Conservation (phyloP, 2,797 vertebrate genomes). For the Pygocentrus nattereri region DNA sequence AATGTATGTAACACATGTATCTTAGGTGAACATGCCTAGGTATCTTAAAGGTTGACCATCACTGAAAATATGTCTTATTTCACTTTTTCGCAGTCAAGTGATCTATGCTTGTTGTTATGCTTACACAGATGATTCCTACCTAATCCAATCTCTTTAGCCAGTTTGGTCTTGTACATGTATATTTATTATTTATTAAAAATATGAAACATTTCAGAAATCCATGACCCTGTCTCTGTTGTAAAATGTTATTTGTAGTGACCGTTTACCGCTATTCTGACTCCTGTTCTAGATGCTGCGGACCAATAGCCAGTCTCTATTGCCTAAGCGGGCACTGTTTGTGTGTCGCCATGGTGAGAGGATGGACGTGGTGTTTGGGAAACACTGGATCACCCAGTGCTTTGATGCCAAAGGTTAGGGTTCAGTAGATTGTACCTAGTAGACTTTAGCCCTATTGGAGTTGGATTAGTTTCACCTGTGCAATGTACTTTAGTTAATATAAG, state of each 20-base stretch:
- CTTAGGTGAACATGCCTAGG: no score
- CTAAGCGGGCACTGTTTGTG: slow-evolving; percentile 93
- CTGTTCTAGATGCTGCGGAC: slow-evolving; percentile 82
- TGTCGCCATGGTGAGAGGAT: slow-evolving; percentile 98
- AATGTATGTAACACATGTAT: no score
- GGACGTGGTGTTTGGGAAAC: slow-evolving; percentile 98
- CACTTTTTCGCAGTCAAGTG: no score
- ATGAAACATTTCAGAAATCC: no score
- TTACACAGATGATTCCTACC: no score
- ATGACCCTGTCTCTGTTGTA: no score
- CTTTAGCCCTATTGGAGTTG: not conserved
- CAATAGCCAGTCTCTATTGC: slow-evolving; percentile 79
- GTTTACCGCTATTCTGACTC: slow-evolving; percentile 20
- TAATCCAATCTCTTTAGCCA: no score
- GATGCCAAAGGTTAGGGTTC: slow-evolving; percentile 91
- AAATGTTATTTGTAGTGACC: not conserved
- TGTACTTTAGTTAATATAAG: not conserved
- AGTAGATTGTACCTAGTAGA: slow-evolving; percentile 16
- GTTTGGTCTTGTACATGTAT: no score
- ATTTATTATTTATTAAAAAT: no score
- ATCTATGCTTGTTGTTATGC: no score
- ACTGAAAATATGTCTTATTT: no score
- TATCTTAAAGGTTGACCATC: no score
- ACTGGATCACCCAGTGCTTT: slow-evolving; percentile 97
- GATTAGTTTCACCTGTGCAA: not conserved